Evolutionary conservation across 2,113 vertebrate genomes (phyloP), one percentile per base, ranked within the genome.

Genomic region (Nibea albiflora): DNA sequence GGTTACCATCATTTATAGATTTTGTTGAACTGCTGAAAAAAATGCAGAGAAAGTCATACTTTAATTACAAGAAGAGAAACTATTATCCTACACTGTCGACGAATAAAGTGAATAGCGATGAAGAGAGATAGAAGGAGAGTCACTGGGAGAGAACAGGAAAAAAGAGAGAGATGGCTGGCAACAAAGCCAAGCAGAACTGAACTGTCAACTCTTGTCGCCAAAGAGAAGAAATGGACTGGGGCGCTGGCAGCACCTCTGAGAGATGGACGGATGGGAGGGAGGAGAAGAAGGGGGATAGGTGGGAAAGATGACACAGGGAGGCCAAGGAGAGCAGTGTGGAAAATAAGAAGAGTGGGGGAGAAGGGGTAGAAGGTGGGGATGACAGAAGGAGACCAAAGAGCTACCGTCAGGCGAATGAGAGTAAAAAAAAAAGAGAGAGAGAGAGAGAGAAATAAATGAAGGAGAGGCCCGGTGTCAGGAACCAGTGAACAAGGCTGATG

Each of bases 231-330:
- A 88, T 78, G 76, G 78, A 84, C 84, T 81, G 42, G 2, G 73
- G 81, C 62, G 74, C 81, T 90, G 88, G 85, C 87, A 85, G 69
- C 64, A 85, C 85, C 87, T 90, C 90, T 90, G 84, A 90, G 84
- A 72, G 76, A 80, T 77, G 73, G 83, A 65, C 49, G 54, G 62
- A 58, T 42, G 56, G 53, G 54, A 54, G 24, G 24, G 77, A 49
- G 57, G 72, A 10, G 11, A 64, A 35, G 46, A 54, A n/a, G 42
- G 57, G 60, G 61, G 24, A 58, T 66, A 61, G 69, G 52, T 58
- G 44, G 56, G 57, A 46, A 66, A 78, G 67, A 76, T 81, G 64
- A 80, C 64, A 84, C 77, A 88, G 81, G 63, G 57, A 84, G 50
- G 79, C 75, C 65, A 78, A 69, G 67, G 62, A 84, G 28, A 42